Conservation (phyloP, 2,888 invertebrate genomes). For the Elegia similella region DNA sequence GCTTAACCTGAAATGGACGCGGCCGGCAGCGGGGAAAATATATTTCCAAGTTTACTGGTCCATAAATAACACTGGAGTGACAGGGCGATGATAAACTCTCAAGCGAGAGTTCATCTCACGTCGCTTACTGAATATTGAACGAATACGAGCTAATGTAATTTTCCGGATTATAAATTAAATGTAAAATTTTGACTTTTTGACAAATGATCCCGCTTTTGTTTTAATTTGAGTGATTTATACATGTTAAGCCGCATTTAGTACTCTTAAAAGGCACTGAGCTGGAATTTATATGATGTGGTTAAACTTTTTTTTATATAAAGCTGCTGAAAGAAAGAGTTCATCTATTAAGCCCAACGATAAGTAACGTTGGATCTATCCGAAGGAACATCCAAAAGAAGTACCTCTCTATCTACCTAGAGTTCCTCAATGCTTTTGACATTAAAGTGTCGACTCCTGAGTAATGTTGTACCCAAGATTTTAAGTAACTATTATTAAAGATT, state of each 20-base stretch:
- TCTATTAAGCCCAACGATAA: no score
- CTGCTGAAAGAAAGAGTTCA: no score
- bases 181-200: slow-evolving; percentile 12
- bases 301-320: no score
- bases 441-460: no score
- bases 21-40: slow-evolving; percentile 75
- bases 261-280: neutral
- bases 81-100: slow-evolving; percentile 77
- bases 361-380: no score
- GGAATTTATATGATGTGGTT: no score
- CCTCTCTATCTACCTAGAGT: no score
- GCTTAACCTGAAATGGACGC: slow-evolving; percentile 80
- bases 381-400: no score
- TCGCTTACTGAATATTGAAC: slow-evolving; percentile 74
- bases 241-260: neutral
- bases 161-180: slow-evolving; percentile 33
- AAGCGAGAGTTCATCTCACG: slow-evolving; percentile 69
- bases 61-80: slow-evolving; percentile 80
- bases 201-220: slow-evolving; percentile 15
- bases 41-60: slow-evolving; percentile 80
- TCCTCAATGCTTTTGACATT: no score
- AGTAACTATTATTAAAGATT: no score
- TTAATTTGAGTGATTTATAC: neutral
- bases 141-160: slow-evolving; percentile 53
- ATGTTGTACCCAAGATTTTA: no score